phyloP scores from a whole-genome alignment of 2,113 vertebrate species.

The Marcusenius ussheri region DNA sequence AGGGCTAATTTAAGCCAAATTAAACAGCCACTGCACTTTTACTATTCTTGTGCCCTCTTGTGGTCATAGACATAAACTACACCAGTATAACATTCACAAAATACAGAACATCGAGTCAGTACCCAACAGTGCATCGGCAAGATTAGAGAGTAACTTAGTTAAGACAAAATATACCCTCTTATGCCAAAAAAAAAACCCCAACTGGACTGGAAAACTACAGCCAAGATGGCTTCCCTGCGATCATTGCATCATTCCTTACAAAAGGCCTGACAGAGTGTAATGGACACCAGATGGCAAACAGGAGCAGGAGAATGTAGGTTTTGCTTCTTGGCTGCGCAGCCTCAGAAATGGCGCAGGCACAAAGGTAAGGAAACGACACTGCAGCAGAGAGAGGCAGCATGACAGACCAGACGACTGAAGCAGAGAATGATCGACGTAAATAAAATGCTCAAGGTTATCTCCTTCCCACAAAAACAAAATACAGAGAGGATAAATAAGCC shows the following conservation, averaged over 20 bases:
- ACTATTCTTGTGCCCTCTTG: background rate
- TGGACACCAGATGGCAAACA: background rate
- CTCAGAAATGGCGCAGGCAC: background rate
- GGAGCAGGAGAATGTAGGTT: background rate
- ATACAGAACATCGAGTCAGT: background rate
- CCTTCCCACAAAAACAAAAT: background rate
- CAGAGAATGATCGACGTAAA: background rate
- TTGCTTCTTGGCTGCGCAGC: background rate
- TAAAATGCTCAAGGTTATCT: background rate
- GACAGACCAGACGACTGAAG: background rate
- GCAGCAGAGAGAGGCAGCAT: background rate
- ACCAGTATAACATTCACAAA: background rate
- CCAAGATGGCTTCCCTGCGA: background rate
- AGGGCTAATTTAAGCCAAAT: background rate
- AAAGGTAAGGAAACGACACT: too few species aligned
- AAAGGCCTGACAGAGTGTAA: background rate
- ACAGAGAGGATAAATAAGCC: background rate
- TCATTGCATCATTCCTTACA: background rate
- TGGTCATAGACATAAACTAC: background rate
- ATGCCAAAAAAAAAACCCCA: background rate
- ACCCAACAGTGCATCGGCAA: background rate
- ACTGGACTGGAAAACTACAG: background rate
- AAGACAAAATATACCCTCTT: background rate
- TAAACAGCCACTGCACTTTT: background rate
- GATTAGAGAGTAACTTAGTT: background rate